phyloP scores from a whole-genome alignment of 2,113 vertebrate species.

The Myanophis thanlyinensis region DNA sequence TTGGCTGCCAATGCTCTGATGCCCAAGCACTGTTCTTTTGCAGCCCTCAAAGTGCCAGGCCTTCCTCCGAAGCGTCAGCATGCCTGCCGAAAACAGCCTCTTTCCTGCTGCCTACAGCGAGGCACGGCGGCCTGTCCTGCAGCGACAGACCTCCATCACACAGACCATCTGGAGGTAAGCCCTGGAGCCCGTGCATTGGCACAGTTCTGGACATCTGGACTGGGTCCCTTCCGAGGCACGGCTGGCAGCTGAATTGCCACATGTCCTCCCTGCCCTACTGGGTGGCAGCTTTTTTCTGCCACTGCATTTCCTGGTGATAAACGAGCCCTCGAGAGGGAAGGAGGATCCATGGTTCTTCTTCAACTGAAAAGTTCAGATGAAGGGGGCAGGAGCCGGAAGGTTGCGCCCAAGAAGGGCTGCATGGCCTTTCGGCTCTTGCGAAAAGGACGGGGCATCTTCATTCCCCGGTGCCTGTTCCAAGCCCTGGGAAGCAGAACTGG shows the following conservation, averaged over 20 bases:
- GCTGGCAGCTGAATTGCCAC: not conserved
- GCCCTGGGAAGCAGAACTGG: not conserved
- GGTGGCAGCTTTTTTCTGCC: not conserved
- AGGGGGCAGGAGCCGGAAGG: not conserved
- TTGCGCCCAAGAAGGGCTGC: not conserved
- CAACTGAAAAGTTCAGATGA: not conserved
- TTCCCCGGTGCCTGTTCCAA: not conserved
- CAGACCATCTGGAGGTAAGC: slow-evolving; percentile 96
- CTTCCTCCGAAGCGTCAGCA: slow-evolving; percentile 90
- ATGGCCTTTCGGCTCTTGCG: not conserved
- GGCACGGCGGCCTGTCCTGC: slow-evolving; percentile 76
- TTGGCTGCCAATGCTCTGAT: not conserved
- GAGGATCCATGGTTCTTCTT: not conserved
- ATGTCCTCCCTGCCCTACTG: not conserved
- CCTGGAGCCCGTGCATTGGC: not conserved
- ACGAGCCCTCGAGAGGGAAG: not conserved
- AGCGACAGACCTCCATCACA: slow-evolving; percentile 94
- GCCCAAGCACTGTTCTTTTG: not conserved
- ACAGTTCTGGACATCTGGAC: not conserved
- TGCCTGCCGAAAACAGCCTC: slow-evolving; percentile 86
- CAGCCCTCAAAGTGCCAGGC: slow-evolving; percentile 85
- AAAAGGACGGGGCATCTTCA: not conserved
- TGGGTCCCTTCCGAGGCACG: not conserved
- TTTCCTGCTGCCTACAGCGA: slow-evolving; percentile 81
- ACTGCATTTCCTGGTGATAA: not conserved